Percentiles rank a stretch among this genome's conserved stretches.
Evolutionary conservation across 2,113 vertebrate genomes (phyloP).

Genomic region (Peromyscus maniculatus): DNA sequence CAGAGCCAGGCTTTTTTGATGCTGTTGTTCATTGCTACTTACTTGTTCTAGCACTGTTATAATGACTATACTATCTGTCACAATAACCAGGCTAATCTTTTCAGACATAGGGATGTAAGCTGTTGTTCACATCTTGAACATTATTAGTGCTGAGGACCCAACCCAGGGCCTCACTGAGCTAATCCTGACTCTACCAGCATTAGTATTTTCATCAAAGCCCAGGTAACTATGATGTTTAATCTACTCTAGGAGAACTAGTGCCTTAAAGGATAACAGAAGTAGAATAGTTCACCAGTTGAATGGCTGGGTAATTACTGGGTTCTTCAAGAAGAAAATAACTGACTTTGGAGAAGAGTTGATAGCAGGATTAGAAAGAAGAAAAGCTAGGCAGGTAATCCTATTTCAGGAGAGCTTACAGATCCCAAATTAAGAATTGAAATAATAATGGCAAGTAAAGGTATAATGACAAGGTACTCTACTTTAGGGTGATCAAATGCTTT

Average conservation of each 20-base stretch:
- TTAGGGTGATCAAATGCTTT: slow-evolving; percentile 60
- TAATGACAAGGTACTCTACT: slow-evolving; percentile 30
- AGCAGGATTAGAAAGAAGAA: slow-evolving; percentile 32
- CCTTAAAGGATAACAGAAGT: slow-evolving; percentile 25
- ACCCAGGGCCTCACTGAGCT: not conserved
- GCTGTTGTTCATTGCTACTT: not conserved
- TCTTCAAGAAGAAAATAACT: slow-evolving; percentile 59
- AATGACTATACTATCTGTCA: not conserved
- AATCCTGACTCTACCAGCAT: not conserved
- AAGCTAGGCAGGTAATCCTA: not conserved
- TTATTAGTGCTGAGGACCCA: not conserved
- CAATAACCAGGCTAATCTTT: not conserved
- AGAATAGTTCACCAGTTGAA: slow-evolving; percentile 38
- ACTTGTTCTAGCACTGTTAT: not conserved
- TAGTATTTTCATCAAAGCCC: slow-evolving; percentile 21
- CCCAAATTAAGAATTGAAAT: slow-evolving; percentile 50
- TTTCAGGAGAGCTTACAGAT: slow-evolving; percentile 1
- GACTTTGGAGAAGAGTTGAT: slow-evolving; percentile 28
- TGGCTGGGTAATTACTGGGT: slow-evolving; percentile 19
- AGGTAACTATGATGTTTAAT: slow-evolving; percentile 18
- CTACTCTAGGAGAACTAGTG: not conserved
- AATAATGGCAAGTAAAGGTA: slow-evolving; percentile 5
- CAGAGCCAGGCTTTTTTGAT: not conserved
- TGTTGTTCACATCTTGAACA: not conserved
- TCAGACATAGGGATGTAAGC: not conserved